A percentile compares a stretch with the other conserved stretches of the same genome.
Conservation (phyloP, 2,113 vertebrate species). For the Heterochromis multidens region DNA sequence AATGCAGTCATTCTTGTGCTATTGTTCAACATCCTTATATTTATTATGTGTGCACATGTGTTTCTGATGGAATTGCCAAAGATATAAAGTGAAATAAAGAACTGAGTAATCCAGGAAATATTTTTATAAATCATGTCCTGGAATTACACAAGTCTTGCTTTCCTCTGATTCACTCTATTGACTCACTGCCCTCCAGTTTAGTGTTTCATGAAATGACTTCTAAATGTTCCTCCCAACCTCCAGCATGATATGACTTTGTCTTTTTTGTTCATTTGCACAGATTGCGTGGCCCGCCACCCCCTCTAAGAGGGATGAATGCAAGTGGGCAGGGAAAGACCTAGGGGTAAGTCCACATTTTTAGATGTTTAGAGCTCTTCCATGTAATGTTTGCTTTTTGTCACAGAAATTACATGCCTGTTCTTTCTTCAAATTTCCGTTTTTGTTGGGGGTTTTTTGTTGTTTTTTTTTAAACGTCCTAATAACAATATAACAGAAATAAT, state of each 20-base stretch:
- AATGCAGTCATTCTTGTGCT: background rate
- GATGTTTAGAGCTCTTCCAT: background rate
- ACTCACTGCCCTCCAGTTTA: slow-evolving; percentile 21
- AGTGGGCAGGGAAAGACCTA: slow-evolving; percentile 97
- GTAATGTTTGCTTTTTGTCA: background rate
- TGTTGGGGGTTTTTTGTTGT: background rate
- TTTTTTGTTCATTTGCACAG: slow-evolving; percentile 68
- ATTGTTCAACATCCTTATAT: background rate
- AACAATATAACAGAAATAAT: background rate
- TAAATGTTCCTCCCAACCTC: background rate
- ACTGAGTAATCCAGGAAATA: background rate
- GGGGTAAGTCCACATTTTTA: slow-evolving; percentile 77
- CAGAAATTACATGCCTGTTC: background rate
- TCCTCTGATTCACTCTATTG: slow-evolving; percentile 13
- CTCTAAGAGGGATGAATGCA: slow-evolving; percentile 93
- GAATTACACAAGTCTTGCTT: background rate
- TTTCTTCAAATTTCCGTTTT: background rate
- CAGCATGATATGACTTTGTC: slow-evolving; percentile 27
- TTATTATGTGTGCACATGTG: background rate
- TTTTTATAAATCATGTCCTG: background rate
- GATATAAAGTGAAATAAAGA: background rate
- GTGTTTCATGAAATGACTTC: background rate
- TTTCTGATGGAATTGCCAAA: background rate
- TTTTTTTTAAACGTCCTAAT: background rate
- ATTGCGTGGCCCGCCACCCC: slow-evolving; percentile 95